Evolutionary conservation across 2,888 invertebrate genomes (phyloP).

Genomic region (Tenodera sinensis): DNA sequence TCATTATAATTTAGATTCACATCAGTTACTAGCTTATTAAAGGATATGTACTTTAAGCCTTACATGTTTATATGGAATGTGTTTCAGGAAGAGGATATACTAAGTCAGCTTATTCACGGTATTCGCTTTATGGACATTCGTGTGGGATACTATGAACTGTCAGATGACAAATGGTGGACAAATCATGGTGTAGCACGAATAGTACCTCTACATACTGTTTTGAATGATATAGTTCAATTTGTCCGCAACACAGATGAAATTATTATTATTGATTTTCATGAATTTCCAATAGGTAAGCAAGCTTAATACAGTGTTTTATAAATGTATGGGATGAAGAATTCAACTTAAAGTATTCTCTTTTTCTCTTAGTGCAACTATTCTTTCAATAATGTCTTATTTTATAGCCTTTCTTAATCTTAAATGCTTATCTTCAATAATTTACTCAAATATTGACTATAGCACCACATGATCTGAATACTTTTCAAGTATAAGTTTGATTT

Average conservation of each 20-base stretch:
- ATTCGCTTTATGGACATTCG: conserved; percentile 59
- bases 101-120: conserved; percentile 57
- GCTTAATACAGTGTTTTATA: not conserved
- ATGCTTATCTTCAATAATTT: no score
- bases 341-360: not conserved
- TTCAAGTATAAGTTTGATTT: no score
- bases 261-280: conserved; percentile 57
- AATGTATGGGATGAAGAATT: not conserved
- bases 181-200: conserved; percentile 55
- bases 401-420: no score
- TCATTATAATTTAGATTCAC: no score
- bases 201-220: conserved; percentile 48
- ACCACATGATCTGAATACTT: no score
- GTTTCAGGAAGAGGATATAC: conserved; percentile 53
- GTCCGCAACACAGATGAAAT: conserved; percentile 56
- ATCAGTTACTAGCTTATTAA: no score
- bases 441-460: no score
- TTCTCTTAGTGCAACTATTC: no score
- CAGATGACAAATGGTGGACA: conserved; percentile 45
- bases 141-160: conserved; percentile 49
- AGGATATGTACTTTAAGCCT: no score
- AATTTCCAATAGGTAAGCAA: conserved; percentile 54
- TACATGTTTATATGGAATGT: not conserved
- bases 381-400: no score
- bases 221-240: conserved; percentile 53